Conservation (phyloP, 2,888 invertebrate genomes). For the Agriopis leucophaearia region DNA sequence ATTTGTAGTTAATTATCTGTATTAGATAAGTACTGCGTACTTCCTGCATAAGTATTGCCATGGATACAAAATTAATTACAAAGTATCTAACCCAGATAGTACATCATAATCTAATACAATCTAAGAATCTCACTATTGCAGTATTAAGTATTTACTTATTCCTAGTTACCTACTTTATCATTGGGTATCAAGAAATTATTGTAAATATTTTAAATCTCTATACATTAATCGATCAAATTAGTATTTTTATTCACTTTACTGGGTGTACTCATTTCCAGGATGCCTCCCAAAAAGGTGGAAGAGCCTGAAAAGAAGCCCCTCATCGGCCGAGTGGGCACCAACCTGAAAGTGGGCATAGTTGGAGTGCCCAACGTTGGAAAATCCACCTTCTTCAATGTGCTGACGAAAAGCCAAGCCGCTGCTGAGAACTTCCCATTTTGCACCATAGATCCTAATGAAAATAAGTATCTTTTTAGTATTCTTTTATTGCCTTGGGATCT, state of each 20-base stretch:
- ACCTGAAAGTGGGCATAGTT: slow-evolving; percentile 98
- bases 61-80: too few species aligned
- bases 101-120: too few species aligned
- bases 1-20: too few species aligned
- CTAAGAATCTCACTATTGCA: too few species aligned
- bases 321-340: slow-evolving; percentile 98
- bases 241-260: not conserved
- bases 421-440: slow-evolving; percentile 99
- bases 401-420: slow-evolving; percentile 98
- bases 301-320: slow-evolving; percentile 95
- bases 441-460: slow-evolving; percentile 99
- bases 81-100: too few species aligned
- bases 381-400: slow-evolving; percentile 99
- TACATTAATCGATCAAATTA: not conserved
- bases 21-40: too few species aligned
- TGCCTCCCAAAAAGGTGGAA: slow-evolving; percentile 96
- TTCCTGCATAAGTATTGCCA: too few species aligned
- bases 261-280: slow-evolving; percentile 66
- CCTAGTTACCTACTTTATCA: too few species aligned
- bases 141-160: too few species aligned
- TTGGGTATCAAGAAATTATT: too few species aligned
- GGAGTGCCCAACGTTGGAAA: slow-evolving; percentile 99
- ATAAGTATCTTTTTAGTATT: slow-evolving; percentile 91
- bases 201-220: too few species aligned
- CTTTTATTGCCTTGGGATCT: not conserved